Evolutionary conservation across 2,113 vertebrate species (phyloP), one percentile per base, ranked within the genome.

Genomic region (Gila orcuttii): DNA sequence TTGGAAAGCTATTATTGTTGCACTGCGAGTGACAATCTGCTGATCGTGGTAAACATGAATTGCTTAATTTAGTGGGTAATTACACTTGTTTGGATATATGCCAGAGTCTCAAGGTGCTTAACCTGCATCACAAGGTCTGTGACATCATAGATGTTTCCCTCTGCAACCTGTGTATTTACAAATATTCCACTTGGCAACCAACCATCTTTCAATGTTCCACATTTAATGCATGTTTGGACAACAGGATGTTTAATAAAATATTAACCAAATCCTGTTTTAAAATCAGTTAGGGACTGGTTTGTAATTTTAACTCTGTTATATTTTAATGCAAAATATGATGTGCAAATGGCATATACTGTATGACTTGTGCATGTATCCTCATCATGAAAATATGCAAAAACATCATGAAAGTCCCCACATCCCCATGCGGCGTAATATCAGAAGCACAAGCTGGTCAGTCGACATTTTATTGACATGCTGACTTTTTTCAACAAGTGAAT

Each of bases 391-490:
- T 33, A 82, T 69, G 45, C 64, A 82, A 69, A 82, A 69, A 52
- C 62, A 33, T 33, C 42, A 50, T 23, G 64, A 82, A 83, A 83
- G 66, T 83, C 50, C 82, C 82, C 50, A 73, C 23, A 73, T 83
- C 82, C 21, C 82, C 82, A 74, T 59, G 31, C 15, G 10, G 13
- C 17, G 42, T 82, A 31, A 82, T 31, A 52, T 82, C n/a, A 42
- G 17, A 68, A 47, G 6, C 50, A 74, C 7, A 83, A 39, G 39
- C 81, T 73, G 81, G 81, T 83, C 81, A 83, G 81, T 83, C 73
- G 66, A 73, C 81, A 73, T 83, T 82, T 66, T 12, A 23, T 52
- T 7, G 0, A 17, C 31, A n/a, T 11, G 21, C 12, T 60, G 23
- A 62, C 23, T 45, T 45, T 83, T 19, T 57, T 36, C 8, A 25